Conservation (phyloP, 2,888 invertebrate genomes). For the Pteria penguin region DNA sequence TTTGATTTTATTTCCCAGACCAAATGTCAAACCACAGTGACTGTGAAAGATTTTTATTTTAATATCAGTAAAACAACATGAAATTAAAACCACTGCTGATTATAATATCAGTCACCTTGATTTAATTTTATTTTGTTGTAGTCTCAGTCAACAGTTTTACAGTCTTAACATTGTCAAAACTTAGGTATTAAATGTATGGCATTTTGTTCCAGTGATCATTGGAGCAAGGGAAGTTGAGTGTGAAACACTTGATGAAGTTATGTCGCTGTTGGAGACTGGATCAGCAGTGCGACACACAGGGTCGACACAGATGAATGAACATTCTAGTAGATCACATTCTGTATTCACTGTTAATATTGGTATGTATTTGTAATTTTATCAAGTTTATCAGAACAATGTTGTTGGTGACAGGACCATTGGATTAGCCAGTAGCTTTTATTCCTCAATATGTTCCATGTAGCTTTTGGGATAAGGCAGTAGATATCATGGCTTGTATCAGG, state of each 20-base stretch:
- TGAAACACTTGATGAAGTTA: slow-evolving; percentile 77
- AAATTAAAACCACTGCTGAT: too few relatives aligned
- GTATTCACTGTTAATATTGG: slow-evolving; percentile 79
- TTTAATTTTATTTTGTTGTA: neutral
- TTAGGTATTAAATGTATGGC: neutral
- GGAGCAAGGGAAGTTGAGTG: slow-evolving; percentile 78
- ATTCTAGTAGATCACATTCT: slow-evolving; percentile 80
- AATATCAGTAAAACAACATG: too few relatives aligned
- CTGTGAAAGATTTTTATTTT: too few relatives aligned
- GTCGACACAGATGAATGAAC: slow-evolving; percentile 80
- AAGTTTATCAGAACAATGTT: neutral
- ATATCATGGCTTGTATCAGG: too few relatives aligned
- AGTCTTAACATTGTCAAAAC: neutral
- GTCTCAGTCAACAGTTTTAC: neutral
- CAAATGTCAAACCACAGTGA: too few relatives aligned
- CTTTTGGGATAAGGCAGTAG: too few relatives aligned
- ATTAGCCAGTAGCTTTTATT: too few relatives aligned
- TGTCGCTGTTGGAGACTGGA: slow-evolving; percentile 77
- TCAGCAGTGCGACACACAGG: slow-evolving; percentile 79
- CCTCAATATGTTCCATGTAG: too few relatives aligned
- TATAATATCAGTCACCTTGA: too few relatives aligned
- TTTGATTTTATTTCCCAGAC: too few relatives aligned
- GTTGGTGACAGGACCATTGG: too few relatives aligned
- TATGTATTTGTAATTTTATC: slow-evolving; percentile 51
- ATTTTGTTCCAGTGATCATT: slow-evolving; percentile 72